Base-by-base conservation (phyloP, 1,140 invertebrate genomes). In the Neocloeon triangulifer region DNA sequence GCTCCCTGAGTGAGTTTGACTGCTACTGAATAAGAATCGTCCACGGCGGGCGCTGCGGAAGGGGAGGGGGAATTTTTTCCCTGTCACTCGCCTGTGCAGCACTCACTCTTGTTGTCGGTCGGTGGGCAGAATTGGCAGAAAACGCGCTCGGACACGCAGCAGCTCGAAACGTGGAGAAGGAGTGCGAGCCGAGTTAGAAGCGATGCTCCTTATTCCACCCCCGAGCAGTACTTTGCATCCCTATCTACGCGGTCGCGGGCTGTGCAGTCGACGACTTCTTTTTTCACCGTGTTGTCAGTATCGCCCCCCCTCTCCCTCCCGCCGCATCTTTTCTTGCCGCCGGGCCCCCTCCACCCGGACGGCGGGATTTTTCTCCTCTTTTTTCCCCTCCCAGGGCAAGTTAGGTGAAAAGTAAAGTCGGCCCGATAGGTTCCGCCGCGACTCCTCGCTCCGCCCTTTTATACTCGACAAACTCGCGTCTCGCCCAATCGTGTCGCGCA, bases 401-500 rank as follows among this genome's bases (percentile, higher is more conserved):
- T n/a, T n/a, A n/a, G n/a, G n/a, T 15, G 15, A 26, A 26, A 12
- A 5, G 25, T 26, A 26, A 15, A 15, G 12, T 13, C 12, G 15
- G 12, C 25, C 12, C 15, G 25, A 26, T 26, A 26, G 25, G 25
- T 26, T 26, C 13, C 25, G 15, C 15, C 12, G 15, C 15, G 15
- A 15, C 12, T 13, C 25, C 25, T 26, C 25, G 25, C 22, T 15
- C 25, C 25, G 3, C 3, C 25, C 25, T 15, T 15, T 7, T 26
- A 12, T 12, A 13, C 13, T 12, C 25, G 25, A 13, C 12, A 26
- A 26, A 13, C 12, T 15, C 7, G 25, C 25, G 15, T 26, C 25
- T 26, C 25, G 25, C 15, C 25, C 25, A 26, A 26, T 26, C 25
- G 25, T 26, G 25, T 26, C 15, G 15, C 25, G n/a, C n/a, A n/a